Conservation (phyloP, 1,140 invertebrate genomes). For the Drosophila virilis region DNA sequence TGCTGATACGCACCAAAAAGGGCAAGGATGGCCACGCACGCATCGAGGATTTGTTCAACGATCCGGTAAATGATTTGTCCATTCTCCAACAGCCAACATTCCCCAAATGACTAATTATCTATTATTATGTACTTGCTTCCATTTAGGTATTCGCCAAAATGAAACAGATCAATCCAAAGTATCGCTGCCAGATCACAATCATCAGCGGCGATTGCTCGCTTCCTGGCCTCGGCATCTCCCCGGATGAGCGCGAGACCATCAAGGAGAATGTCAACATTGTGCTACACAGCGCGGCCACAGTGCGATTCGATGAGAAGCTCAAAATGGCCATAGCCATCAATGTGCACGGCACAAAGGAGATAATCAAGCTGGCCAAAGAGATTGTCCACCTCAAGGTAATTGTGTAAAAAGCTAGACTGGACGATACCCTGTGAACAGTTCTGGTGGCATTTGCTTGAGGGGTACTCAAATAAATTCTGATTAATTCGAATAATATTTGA, state of each 20-base stretch:
- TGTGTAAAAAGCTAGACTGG: background rate
- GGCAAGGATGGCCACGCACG: slow-evolving; percentile 88
- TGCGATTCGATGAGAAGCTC: slow-evolving; percentile 94
- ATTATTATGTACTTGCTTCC: background rate
- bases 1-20: slow-evolving; percentile 91
- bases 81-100: background rate
- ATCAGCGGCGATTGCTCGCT: slow-evolving; percentile 87
- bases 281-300: slow-evolving; percentile 94
- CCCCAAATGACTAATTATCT: slow-evolving; percentile 1
- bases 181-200: slow-evolving; percentile 86
- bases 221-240: slow-evolving; percentile 88
- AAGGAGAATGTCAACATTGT: slow-evolving; percentile 88
- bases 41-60: slow-evolving; percentile 88
- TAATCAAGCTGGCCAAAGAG: slow-evolving; percentile 87
- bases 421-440: background rate
- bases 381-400: slow-evolving; percentile 86
- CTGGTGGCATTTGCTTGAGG: too few species aligned
- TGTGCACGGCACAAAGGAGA: slow-evolving; percentile 87
- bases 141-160: slow-evolving; percentile 86
- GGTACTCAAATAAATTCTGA: too few species aligned
- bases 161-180: slow-evolving; percentile 86
- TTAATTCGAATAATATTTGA: too few species aligned
- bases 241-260: slow-evolving; percentile 85
- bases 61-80: slow-evolving; percentile 86
- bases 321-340: slow-evolving; percentile 87